Percentiles rank a stretch among this genome's conserved stretches.
Evolutionary conservation across 2,797 vertebrate genomes (phyloP).

Genomic region (Tragelaphus oryx): DNA sequence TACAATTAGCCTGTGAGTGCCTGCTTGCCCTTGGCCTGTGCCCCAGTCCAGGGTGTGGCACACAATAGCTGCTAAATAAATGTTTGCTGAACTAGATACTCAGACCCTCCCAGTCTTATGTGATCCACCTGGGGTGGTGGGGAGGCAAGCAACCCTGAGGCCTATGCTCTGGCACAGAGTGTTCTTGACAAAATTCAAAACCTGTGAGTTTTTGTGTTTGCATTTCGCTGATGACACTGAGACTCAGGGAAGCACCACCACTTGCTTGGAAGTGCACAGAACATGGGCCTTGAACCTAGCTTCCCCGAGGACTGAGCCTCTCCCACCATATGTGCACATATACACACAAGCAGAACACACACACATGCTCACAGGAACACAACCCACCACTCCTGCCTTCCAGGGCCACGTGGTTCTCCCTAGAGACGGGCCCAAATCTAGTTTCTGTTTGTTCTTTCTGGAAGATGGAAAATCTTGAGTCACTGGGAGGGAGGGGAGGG

Average conservation of each 20-base stretch:
- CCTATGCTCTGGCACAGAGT: neutral
- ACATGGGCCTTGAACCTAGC: neutral
- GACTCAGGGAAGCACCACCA: neutral
- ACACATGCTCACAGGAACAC: neutral
- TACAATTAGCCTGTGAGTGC: neutral
- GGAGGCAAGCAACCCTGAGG: neutral
- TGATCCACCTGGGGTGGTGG: neutral
- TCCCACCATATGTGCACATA: neutral
- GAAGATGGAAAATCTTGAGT: constrained; percentile 59
- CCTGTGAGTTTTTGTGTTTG: neutral
- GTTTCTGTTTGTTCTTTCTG: neutral
- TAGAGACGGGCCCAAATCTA: neutral
- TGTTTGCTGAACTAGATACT: neutral
- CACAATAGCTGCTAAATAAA: neutral
- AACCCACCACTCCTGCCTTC: neutral
- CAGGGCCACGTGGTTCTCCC: neutral
- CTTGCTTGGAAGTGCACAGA: neutral
- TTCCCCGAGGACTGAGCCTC: neutral
- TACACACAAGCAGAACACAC: neutral
- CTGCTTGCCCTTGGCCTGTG: neutral
- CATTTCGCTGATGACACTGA: neutral
- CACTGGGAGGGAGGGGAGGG: neutral
- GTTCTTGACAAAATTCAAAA: neutral
- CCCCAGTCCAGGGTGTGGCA: neutral
- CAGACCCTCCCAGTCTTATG: neutral